These are phyloP conservation scores for Heliothis subflexa DNA, from an alignment of 1,140 invertebrate species.

Conservation along the genomic window DNA sequence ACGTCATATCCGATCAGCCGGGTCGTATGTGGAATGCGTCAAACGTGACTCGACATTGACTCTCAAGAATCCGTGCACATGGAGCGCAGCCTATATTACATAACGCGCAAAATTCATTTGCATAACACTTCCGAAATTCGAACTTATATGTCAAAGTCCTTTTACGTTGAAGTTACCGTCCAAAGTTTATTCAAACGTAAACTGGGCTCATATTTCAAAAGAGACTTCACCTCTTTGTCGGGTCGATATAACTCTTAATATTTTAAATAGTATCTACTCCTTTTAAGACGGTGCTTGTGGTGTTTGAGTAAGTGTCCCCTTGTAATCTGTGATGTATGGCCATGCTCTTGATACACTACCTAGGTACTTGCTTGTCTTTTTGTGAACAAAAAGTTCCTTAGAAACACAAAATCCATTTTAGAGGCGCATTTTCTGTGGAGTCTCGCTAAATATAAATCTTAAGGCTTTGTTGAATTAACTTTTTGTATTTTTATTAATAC, in stretches of 20 bases:
- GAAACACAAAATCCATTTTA: slow-evolving; percentile 39
- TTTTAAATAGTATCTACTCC: slow-evolving; percentile 48
- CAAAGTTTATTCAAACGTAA: slow-evolving; percentile 38
- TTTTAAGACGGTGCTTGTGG: slow-evolving; percentile 43
- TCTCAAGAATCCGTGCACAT: slow-evolving; percentile 12
- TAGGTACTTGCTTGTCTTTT: slow-evolving; percentile 29
- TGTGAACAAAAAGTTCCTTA: slow-evolving; percentile 30
- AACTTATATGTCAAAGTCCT: slow-evolving; percentile 16
- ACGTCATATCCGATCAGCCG: slow-evolving; percentile 42
- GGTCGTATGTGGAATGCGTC: slow-evolving; percentile 16
- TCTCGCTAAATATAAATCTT: background rate
- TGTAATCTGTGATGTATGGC: slow-evolving; percentile 50
- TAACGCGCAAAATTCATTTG: slow-evolving; percentile 31
- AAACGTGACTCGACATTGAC: slow-evolving; percentile 35
- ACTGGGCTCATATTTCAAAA: slow-evolving; percentile 44
- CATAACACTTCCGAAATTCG: slow-evolving; percentile 27
- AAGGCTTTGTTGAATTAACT: background rate
- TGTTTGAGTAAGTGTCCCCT: slow-evolving; percentile 48
- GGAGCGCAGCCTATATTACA: background rate
- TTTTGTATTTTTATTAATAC: background rate
- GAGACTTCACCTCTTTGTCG: slow-evolving; percentile 43
- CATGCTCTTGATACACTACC: slow-evolving; percentile 40
- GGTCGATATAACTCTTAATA: slow-evolving; percentile 30
- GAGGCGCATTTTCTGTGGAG: background rate
- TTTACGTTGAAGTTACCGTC: slow-evolving; percentile 20